These are phyloP conservation scores for Linnaemya tessellans DNA, from an alignment of 2,888 invertebrate species.

Conservation along the genomic window DNA sequence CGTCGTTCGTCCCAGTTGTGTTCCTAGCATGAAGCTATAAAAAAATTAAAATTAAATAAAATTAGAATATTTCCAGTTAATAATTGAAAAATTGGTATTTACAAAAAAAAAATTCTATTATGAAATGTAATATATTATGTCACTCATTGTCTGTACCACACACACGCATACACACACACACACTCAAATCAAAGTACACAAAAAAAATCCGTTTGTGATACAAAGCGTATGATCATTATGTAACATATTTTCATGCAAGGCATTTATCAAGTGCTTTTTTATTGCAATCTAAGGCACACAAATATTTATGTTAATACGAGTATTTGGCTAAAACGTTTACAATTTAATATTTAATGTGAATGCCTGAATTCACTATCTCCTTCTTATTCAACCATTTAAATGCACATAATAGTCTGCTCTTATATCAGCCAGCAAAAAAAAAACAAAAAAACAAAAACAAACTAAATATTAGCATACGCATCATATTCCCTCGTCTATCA, in stretches of 20 bases:
- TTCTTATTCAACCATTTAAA: constrained; percentile 28
- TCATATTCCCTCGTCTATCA: constrained; percentile 46
- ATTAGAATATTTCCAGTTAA: too few relatives aligned
- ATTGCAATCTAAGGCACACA: constrained; percentile 19
- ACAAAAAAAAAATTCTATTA: too few relatives aligned
- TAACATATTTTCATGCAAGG: constrained; percentile 8
- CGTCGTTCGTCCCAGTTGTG: too few relatives aligned
- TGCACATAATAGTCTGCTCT: constrained; percentile 44
- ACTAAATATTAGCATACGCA: constrained; percentile 66
- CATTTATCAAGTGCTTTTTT: background rate
- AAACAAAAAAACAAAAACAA: background rate
- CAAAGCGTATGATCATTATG: constrained; percentile 46
- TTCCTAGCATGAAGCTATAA: too few relatives aligned
- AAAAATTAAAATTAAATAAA: too few relatives aligned
- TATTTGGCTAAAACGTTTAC: constrained; percentile 28
- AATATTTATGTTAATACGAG: constrained; percentile 19
- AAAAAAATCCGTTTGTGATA: constrained; percentile 11
- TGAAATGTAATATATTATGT: too few relatives aligned
- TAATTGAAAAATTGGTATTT: too few relatives aligned
- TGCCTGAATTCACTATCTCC: constrained; percentile 37
- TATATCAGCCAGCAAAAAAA: background rate
- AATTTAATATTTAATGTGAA: constrained; percentile 57
- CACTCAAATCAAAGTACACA: background rate
- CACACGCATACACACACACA: too few relatives aligned
- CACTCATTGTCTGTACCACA: too few relatives aligned